Conservation (phyloP, 2,888 invertebrate species). For the Heliconius ethilla region DNA sequence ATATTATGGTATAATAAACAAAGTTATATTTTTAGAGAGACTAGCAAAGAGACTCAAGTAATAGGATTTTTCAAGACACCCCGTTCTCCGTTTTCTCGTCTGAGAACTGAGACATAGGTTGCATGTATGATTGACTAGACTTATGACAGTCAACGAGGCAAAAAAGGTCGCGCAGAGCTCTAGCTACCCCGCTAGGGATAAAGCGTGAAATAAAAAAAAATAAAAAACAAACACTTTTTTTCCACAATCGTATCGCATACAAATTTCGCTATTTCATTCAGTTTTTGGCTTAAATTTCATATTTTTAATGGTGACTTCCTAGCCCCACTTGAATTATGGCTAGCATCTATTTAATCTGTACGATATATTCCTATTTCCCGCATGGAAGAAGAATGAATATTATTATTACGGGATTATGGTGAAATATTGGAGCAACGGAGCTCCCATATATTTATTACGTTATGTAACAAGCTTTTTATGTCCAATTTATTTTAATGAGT, state of each 20-base stretch:
- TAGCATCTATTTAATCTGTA: background rate
- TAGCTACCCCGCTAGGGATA: no score
- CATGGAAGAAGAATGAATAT: slow-evolving; percentile 5
- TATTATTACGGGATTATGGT: slow-evolving; percentile 19
- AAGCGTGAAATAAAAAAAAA: no score
- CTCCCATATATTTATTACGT: background rate
- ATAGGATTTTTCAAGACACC: background rate
- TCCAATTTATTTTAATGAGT: slow-evolving; percentile 15
- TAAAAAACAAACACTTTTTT: no score
- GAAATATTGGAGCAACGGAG: slow-evolving; percentile 17
- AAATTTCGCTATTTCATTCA: no score
- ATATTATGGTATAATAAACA: background rate
- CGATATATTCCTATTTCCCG: slow-evolving; percentile 3
- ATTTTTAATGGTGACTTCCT: slow-evolving; percentile 3
- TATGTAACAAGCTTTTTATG: slow-evolving; percentile 18
- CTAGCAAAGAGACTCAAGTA: background rate
- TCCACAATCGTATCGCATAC: no score
- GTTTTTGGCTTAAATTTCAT: no score
- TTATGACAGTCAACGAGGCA: no score
- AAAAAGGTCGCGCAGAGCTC: no score
- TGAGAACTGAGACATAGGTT: no score
- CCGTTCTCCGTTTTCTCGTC: no score
- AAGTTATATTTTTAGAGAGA: background rate
- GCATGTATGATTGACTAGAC: no score
- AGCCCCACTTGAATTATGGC: background rate